phyloP scores from a whole-genome alignment of 1,140 invertebrate genomes.

The Trypoxylus dichotomus region DNA sequence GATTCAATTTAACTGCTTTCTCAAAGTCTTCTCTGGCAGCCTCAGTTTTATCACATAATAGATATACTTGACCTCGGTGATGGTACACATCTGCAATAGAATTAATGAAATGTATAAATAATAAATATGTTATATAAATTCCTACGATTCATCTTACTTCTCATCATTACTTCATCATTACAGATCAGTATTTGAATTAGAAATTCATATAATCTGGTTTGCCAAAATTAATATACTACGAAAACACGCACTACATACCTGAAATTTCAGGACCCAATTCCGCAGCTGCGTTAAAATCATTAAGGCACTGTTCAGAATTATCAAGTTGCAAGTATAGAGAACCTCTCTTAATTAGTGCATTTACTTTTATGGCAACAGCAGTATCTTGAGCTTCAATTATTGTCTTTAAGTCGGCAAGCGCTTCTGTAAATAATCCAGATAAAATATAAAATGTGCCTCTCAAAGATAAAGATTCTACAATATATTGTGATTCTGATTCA shows the following conservation, averaged over 20 bases:
- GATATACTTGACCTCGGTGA: constrained; percentile 73
- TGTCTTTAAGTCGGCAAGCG: constrained; percentile 69
- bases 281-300: constrained; percentile 76
- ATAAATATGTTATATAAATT: not conserved
- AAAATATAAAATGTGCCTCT: constrained; percentile 83
- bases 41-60: constrained; percentile 78
- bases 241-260: constrained; percentile 57
- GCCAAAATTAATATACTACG: constrained; percentile 55
- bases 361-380: constrained; percentile 68
- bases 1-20: constrained; percentile 78
- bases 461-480: constrained; percentile 71
- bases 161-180: too few species aligned
- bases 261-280: constrained; percentile 78
- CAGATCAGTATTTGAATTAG: too few species aligned
- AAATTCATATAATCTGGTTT: not conserved
- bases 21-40: constrained; percentile 82
- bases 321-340: constrained; percentile 80
- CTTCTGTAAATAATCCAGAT: constrained; percentile 69
- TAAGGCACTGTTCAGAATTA: constrained; percentile 70
- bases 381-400: constrained; percentile 64
- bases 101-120: not conserved
- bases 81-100: constrained; percentile 52
- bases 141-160: too few species aligned
- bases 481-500: constrained; percentile 57
- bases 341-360: constrained; percentile 89